Evolutionary conservation across 2,113 vertebrate species (phyloP), one percentile per base, ranked within the genome.

Genomic region (Jacana jacana): DNA sequence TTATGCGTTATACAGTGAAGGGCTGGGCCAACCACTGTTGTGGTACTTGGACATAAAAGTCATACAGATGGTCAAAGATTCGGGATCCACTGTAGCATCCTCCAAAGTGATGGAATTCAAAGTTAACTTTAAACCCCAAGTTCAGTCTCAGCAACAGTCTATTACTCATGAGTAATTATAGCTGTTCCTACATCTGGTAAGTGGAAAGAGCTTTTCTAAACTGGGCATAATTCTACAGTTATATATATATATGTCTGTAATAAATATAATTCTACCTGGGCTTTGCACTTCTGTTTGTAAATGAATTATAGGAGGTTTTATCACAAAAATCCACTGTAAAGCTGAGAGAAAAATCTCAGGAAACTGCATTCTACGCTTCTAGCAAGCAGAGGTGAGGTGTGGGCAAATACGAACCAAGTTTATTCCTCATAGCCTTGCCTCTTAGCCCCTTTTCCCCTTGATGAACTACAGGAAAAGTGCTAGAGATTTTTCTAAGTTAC

Each of bases 41-140:
- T 20, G 44, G 33, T 23, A 10, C 51, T 33, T 70, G 60, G 55
- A 18, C 1, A 3, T 11, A 25, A 4, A 46, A 35, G 24, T 33
- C 39, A 24, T 3, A 31, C 46, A 28, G 48, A 4, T 49, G 35
- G 13, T 23, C 61, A 33, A 60, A 70, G 72, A 18, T 51, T 70
- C 0, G 2, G 70, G 30, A 8, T 7, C 2, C 2, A 19, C 71
- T 0, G 0, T 35, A 17, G 33, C 68, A 57, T 27, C 65, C 46
- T 42, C 35, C 18, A 2, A 68, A 39, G 66, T 24, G 24, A 66
- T 24, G 24, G 63, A 89, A 35, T 61, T 48, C 31, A 25, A 23
- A 40, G 64, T 8, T 88, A 33, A 30, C 66, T 90, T 93, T 87
- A 64, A 86, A 55, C 42, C 35, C 72, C 54, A 8, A 11, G 17